Conservation (phyloP, 2,797 vertebrate species). For the Linurgus olivaceus region DNA sequence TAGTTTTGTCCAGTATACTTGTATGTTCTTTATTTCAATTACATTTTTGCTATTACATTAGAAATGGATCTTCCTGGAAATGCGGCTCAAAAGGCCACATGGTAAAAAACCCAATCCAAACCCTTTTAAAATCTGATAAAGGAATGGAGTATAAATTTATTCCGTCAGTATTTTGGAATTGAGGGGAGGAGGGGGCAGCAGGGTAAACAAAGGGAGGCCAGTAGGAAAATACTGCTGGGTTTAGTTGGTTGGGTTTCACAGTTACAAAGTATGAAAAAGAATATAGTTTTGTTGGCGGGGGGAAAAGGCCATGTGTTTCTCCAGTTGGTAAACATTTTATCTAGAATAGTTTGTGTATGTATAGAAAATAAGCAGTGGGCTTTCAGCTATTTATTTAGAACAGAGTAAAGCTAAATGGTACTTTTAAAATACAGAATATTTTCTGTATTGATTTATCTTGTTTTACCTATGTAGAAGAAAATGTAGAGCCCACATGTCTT, state of each 20-base stretch:
- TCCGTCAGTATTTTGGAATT: not conserved
- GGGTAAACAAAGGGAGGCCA: not conserved
- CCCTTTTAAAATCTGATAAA: not conserved
- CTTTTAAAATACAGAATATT: not conserved
- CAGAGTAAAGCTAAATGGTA: not conserved
- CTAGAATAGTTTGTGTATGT: not conserved
- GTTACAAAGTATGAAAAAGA: not conserved
- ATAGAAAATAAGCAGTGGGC: not conserved
- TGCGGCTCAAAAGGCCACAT: not conserved
- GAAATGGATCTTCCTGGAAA: not conserved
- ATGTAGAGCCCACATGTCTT: not conserved
- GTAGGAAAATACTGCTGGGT: not conserved
- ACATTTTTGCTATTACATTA: not conserved
- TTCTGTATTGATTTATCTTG: not conserved
- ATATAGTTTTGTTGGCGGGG: not conserved
- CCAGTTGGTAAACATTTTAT: not conserved
- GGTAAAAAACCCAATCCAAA: not conserved
- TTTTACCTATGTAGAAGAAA: not conserved
- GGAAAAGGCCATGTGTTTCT: not conserved
- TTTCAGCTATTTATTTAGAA: not conserved
- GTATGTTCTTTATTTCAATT: not conserved
- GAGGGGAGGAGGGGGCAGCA: not conserved
- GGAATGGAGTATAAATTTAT: not conserved
- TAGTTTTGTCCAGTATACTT: not conserved
- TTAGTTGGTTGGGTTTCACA: not conserved